These are phyloP conservation scores for Cataglyphis rosenhaueri DNA, from an alignment of 2,888 invertebrate species.

Conservation along the genomic window DNA sequence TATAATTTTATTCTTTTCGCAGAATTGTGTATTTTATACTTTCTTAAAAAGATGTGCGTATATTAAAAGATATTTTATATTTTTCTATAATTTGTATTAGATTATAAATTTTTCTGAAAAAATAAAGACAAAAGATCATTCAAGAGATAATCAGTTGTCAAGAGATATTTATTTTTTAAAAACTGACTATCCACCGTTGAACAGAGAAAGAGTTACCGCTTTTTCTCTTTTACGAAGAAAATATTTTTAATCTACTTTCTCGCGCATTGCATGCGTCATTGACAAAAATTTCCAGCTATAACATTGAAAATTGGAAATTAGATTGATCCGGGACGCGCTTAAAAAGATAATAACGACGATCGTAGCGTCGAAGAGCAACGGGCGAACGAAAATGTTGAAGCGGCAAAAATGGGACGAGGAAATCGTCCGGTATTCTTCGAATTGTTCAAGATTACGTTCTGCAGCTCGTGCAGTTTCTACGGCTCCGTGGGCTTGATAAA, in stretches of 20 bases:
- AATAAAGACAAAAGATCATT: neutral
- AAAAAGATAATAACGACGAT: slow-evolving; percentile 56
- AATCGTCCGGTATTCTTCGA: slow-evolving; percentile 78
- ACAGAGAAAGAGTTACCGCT: neutral
- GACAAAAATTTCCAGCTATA: slow-evolving; percentile 26
- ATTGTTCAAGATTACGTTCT: slow-evolving; percentile 82
- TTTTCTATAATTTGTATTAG: neutral
- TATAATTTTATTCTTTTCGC: neutral
- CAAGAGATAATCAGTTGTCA: neutral
- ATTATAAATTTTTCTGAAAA: neutral
- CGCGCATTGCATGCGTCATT: neutral
- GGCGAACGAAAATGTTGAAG: slow-evolving; percentile 61
- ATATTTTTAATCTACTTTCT: neutral
- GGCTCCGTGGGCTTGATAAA: slow-evolving; percentile 79
- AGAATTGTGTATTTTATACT: neutral
- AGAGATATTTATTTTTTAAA: neutral
- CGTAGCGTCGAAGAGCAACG: slow-evolving; percentile 34
- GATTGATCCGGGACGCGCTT: slow-evolving; percentile 22
- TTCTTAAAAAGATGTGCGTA: neutral
- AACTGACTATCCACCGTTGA: neutral
- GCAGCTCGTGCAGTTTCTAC: slow-evolving; percentile 79
- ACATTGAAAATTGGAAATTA: slow-evolving; percentile 49
- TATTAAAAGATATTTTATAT: slow-evolving; percentile 5
- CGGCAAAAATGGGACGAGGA: slow-evolving; percentile 64
- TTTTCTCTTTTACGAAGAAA: neutral